Base-by-base conservation (phyloP, 2,113 vertebrate species). In the Gadus macrocephalus region DNA sequence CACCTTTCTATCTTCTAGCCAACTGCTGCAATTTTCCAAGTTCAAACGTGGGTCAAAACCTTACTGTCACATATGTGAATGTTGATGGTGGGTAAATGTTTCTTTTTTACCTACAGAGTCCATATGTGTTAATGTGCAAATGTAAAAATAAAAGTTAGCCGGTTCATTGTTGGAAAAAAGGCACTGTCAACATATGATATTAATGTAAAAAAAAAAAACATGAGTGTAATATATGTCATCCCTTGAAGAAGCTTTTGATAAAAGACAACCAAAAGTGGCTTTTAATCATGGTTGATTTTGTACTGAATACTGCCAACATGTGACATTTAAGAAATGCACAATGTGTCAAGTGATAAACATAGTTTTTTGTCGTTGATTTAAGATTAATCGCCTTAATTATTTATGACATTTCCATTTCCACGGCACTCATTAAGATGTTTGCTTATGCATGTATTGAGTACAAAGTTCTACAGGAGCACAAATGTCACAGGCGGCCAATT, bases 31-130 rank as follows among this genome's bases (percentile, higher is more conserved):
- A 83, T 86, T 79, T 78, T 68, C 79, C 75, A 85, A 84, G 85
- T 89, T 87, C 83, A 88, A 70, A 15, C 72, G 35, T 62, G 66
- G 87, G 81, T 88, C 78, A 86, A 77, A 83, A 72, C 73, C 73
- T 75, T 68, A 78, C 55, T 65, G 49, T 70, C 7, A 59, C 7
- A 75, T 80, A 28, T 64, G 73, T 71, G 28, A 38, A 73, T 42
- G 70, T 70, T 55, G 72, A 31, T 9, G 70, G 25, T 56, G 20
- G 3, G 16, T 17, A 17, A 17, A 49, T 67, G 17, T 49, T 61
- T 25, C 27, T 22, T 16, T 53, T 60, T 9, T 12, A 9, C 59
- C 16, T 38, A 64, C 55, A 12, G 19, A 35, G 8, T 38, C 38
- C 22, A 16, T 9, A 56, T 35, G 9, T 63, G 20, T 62, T 19